These are phyloP conservation scores for Teleogryllus oceanicus DNA, from an alignment of 2,888 invertebrate genomes.

Conservation along the genomic window DNA sequence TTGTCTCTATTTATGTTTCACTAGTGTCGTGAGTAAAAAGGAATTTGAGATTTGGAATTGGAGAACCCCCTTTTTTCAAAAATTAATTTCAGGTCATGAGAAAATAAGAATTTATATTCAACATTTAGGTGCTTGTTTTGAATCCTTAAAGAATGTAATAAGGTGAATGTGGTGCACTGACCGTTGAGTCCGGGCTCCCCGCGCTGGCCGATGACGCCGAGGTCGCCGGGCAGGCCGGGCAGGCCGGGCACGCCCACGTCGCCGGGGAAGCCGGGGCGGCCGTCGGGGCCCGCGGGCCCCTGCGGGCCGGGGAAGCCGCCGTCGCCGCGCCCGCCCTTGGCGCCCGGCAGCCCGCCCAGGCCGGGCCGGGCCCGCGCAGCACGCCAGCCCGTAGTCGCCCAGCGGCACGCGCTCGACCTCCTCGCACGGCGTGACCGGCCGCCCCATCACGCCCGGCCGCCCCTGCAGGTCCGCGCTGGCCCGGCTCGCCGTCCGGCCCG, in stretches of 20 bases:
- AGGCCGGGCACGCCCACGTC: constrained; percentile 44
- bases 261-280: constrained; percentile 40
- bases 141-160: too few species aligned
- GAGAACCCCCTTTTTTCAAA: too few species aligned
- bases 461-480: constrained; percentile 44
- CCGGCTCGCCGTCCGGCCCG: constrained; percentile 45
- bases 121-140: too few species aligned
- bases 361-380: constrained; percentile 55
- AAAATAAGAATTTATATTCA: too few species aligned
- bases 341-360: constrained; percentile 42
- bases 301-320: constrained; percentile 47
- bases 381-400: constrained; percentile 44
- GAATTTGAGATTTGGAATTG: too few species aligned
- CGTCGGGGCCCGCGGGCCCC: constrained; percentile 45
- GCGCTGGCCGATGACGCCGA: background rate
- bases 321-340: constrained; percentile 39
- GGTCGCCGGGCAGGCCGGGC: constrained; percentile 42
- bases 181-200: constrained; percentile 23
- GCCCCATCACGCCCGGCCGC: constrained; percentile 54
- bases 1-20: too few species aligned
- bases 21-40: too few species aligned
- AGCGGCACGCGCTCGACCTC: background rate
- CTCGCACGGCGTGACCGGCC: constrained; percentile 41
- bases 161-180: too few species aligned
- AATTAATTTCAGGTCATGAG: too few species aligned